These are phyloP conservation scores for Nymphalis c-album DNA, from an alignment of 2,888 invertebrate genomes.

Conservation along the genomic window DNA sequence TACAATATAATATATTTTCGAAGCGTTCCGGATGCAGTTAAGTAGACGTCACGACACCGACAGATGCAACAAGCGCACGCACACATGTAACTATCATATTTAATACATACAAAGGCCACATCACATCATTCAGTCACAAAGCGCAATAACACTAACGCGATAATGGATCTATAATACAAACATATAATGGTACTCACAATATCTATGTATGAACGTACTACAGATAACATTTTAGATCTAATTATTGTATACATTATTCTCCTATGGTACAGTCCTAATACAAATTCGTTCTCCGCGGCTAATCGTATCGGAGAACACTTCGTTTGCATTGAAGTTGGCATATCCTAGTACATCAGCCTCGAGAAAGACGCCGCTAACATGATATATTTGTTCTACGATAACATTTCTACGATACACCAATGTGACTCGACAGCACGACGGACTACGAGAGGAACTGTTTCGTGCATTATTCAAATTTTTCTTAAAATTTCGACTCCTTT, in stretches of 20 bases:
- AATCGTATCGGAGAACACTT: constrained; percentile 52
- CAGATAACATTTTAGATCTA: constrained; percentile 61
- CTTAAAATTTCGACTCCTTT: constrained; percentile 71
- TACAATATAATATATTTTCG: constrained; percentile 34
- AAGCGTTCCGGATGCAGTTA: constrained; percentile 59
- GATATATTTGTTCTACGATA: constrained; percentile 38
- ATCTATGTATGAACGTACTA: constrained; percentile 49
- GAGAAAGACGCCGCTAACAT: constrained; percentile 61
- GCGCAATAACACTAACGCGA: constrained; percentile 65
- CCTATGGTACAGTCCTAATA: constrained; percentile 62
- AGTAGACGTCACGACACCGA: constrained; percentile 60
- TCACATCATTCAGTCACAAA: constrained; percentile 81
- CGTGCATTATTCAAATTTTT: constrained; percentile 70
- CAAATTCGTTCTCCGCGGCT: constrained; percentile 60
- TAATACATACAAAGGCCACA: constrained; percentile 80
- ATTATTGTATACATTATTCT: constrained; percentile 62
- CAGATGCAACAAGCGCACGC: constrained; percentile 76
- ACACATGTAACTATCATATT: constrained; percentile 65
- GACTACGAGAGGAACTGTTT: constrained; percentile 79
- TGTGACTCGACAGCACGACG: constrained; percentile 74
- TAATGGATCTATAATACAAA: constrained; percentile 66
- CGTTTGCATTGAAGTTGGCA: constrained; percentile 61
- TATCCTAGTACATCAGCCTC: constrained; percentile 51
- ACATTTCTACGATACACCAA: constrained; percentile 51
- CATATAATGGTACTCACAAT: constrained; percentile 42